Base-by-base conservation (phyloP, 2,113 vertebrate genomes). In the Xyliphius kryptos region DNA sequence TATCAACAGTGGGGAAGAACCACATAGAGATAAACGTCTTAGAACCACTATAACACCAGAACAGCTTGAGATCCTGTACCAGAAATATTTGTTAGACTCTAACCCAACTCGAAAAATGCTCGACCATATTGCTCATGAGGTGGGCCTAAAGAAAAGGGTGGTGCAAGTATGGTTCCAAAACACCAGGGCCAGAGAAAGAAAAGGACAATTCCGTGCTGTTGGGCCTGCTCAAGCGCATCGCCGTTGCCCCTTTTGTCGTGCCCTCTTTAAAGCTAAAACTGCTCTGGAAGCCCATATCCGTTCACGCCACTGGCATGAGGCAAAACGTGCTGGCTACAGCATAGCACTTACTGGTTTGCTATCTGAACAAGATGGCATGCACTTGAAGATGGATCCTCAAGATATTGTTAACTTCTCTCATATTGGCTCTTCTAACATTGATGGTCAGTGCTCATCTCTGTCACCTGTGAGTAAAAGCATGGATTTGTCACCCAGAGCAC, bases 81-180 rank as follows among this genome's bases (percentile, higher is more conserved):
- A 99, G 75, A 99, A 99, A 72, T 99, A 99, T 67, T 83, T 99
- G 38, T 85, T 99, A 1, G 96, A 99, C 77, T 99, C 96, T 65
- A 99, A 99, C 73, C 95, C 96, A 13, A 99, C 96, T 1, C 91
- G 96, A 41, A 99, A 99, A 76, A 99, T 99, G 96, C 81, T 99
- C 66, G 96, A 99, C 77, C 96, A 99, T 81, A 99, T 99, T 70
- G 95, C 96, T 12, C 94, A 97, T 47, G 96, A 99, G 76, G 96
- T 99, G 76, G 96, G 96, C 68, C 83, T 99, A 71, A 99, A 99
- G 82, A 99, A 99, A 76, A 91, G 95, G 0, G 96, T 99, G 20
- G 96, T 99, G n/a, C 96, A 99, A 73, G 96, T 99, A 41, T 99
- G 95, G 96, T 99, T 99, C 81, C 96, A 99, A 80, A 99, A 98